These are phyloP conservation scores for Caenorhabditis sinica DNA, from an alignment of 2,888 invertebrate genomes.

Conservation along the genomic window DNA sequence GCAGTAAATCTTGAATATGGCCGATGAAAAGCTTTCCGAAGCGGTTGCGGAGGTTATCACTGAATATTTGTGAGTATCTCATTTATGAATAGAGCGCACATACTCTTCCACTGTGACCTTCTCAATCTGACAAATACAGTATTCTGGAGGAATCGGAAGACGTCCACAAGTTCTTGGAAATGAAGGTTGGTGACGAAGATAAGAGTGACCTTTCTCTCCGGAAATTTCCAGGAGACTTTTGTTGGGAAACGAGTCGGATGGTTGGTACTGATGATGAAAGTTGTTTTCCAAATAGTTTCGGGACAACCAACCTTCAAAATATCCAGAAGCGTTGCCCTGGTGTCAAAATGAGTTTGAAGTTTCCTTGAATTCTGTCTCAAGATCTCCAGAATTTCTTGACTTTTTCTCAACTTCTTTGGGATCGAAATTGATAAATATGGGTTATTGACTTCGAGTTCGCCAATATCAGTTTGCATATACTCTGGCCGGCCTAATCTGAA, in stretches of 20 bases:
- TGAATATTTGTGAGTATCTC: neutral
- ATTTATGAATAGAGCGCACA: neutral
- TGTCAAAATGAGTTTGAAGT: slow-evolving; percentile 70
- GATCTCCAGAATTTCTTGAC: slow-evolving; percentile 41
- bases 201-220: slow-evolving; percentile 60
- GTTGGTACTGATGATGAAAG: slow-evolving; percentile 47
- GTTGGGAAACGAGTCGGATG: slow-evolving; percentile 13
- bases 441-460: slow-evolving; percentile 66
- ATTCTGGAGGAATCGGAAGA: slow-evolving; percentile 65
- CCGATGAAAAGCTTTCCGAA: slow-evolving; percentile 21
- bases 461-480: slow-evolving; percentile 56
- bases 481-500: slow-evolving; percentile 59
- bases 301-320: slow-evolving; percentile 57
- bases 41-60: slow-evolving; percentile 26
- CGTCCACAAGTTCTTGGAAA: slow-evolving; percentile 61
- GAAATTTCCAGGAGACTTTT: slow-evolving; percentile 41
- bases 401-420: slow-evolving; percentile 62
- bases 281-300: neutral
- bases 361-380: slow-evolving; percentile 59
- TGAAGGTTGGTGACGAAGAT: slow-evolving; percentile 56
- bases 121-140: slow-evolving; percentile 68
- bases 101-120: slow-evolving; percentile 9
- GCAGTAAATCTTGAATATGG: slow-evolving; percentile 21
- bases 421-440: slow-evolving; percentile 69
- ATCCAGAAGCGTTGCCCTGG: slow-evolving; percentile 67